These are phyloP conservation scores for Spodoptera exigua DNA, from an alignment of 2,888 invertebrate species.

Conservation along the genomic window DNA sequence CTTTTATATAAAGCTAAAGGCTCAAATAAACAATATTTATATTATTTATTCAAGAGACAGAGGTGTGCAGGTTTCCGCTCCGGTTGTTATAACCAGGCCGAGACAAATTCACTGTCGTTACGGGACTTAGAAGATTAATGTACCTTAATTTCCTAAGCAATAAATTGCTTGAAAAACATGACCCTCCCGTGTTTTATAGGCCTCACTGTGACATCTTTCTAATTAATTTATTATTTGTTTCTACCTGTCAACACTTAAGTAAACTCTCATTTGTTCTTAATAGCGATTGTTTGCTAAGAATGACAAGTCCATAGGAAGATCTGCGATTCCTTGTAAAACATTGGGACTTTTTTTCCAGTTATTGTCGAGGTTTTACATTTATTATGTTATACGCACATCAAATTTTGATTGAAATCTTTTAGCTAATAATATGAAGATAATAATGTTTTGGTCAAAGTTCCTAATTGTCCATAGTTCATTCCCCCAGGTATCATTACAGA, in stretches of 20 bases:
- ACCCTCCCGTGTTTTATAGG: slow-evolving; percentile 36
- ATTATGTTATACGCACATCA: too few species aligned
- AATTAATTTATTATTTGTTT: slow-evolving; percentile 28
- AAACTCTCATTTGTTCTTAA: neutral
- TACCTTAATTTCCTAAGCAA: slow-evolving; percentile 46
- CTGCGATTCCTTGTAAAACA: too few species aligned
- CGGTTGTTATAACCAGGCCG: slow-evolving; percentile 11
- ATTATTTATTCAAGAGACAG: slow-evolving; percentile 21
- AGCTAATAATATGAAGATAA: too few species aligned
- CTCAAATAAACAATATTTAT: slow-evolving; percentile 6
- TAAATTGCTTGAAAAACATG: slow-evolving; percentile 48
- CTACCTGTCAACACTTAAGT: slow-evolving; percentile 12
- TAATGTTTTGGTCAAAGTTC: neutral
- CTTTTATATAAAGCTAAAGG: neutral
- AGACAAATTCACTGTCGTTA: slow-evolving; percentile 39
- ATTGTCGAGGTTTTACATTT: too few species aligned
- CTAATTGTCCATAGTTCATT: slow-evolving; percentile 1
- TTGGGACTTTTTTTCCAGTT: too few species aligned
- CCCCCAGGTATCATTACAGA: slow-evolving; percentile 1
- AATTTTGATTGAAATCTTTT: too few species aligned
- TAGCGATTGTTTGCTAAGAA: too few species aligned
- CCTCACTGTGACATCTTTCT: slow-evolving; percentile 26
- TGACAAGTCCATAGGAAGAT: too few species aligned
- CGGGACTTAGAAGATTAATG: slow-evolving; percentile 49
- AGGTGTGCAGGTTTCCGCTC: slow-evolving; percentile 22